Evolutionary conservation across 2,113 vertebrate species (phyloP).

Genomic region (Notiomystis cincta): DNA sequence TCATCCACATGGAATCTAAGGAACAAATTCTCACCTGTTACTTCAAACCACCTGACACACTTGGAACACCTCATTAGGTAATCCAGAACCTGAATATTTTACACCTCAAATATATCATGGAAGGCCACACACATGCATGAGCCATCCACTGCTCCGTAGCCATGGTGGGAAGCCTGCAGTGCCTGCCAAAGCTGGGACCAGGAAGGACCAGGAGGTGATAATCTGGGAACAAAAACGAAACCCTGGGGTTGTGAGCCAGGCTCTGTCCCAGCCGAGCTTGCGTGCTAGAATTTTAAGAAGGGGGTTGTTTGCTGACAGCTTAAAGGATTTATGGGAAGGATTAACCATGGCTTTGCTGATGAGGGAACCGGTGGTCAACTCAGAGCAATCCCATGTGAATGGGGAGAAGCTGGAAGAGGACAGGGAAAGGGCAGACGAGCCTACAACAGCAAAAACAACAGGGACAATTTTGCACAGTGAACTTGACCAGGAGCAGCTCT

Average conservation of each 20-base stretch:
- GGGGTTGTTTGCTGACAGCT: conserved; percentile 56
- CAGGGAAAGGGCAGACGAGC: neutral
- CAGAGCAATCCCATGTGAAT: neutral
- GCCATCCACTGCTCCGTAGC: neutral
- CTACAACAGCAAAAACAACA: neutral
- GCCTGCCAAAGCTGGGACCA: neutral
- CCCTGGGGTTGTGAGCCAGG: neutral
- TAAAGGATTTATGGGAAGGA: conserved; percentile 66
- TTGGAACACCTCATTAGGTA: neutral
- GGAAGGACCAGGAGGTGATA: neutral
- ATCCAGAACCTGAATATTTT: neutral
- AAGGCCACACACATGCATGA: neutral
- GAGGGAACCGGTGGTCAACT: neutral
- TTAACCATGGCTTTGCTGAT: conserved; percentile 57
- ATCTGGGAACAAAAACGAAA: conserved; percentile 6
- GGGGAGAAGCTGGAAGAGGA: conserved; percentile 9
- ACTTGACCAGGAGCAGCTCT: accelerated
- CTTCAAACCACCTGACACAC: neutral
- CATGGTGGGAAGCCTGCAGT: accelerated
- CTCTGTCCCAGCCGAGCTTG: neutral
- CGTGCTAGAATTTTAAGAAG: conserved; percentile 42
- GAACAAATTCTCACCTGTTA: neutral
- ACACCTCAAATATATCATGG: neutral
- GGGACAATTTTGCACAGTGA: neutral
- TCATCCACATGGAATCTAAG: neutral